Conservation (phyloP, 2,113 vertebrate genomes). For the Parus major region DNA sequence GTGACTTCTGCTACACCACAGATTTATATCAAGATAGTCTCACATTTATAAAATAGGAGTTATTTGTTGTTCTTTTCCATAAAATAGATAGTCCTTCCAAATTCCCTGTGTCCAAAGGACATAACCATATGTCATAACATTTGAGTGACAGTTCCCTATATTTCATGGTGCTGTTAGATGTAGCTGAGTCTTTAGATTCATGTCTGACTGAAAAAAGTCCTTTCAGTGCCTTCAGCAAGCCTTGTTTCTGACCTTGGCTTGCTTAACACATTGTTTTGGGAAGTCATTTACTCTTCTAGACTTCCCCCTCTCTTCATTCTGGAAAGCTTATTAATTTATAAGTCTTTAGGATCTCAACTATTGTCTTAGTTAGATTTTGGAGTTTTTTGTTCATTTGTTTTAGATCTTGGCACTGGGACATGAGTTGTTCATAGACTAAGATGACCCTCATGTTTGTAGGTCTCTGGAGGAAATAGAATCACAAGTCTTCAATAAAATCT, state of each 20-base stretch:
- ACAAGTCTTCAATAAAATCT: slow-evolving; percentile 26
- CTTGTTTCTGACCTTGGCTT: neutral
- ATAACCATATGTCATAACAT: neutral
- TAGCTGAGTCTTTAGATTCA: neutral
- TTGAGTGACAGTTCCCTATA: neutral
- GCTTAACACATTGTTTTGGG: neutral
- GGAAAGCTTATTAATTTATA: neutral
- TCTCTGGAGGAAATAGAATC: slow-evolving; percentile 20
- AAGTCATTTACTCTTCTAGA: neutral
- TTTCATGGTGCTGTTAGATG: neutral
- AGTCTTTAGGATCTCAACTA: neutral
- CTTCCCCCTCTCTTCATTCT: neutral
- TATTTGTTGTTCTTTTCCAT: neutral
- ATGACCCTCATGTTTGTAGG: neutral
- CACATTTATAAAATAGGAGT: neutral
- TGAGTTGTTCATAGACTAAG: neutral
- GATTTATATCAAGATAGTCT: neutral
- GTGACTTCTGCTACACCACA: slow-evolving; percentile 5
- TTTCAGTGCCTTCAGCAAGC: neutral
- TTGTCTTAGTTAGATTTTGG: slow-evolving; percentile 3
- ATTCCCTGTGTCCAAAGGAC: neutral
- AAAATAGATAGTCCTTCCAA: neutral
- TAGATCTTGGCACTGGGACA: neutral
- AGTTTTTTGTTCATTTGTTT: neutral
- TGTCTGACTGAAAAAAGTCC: neutral